Percentiles rank a stretch among this genome's conserved stretches.
Evolutionary conservation across 1,140 invertebrate species (phyloP).

Genomic region (Leptinotarsa defecta): DNA sequence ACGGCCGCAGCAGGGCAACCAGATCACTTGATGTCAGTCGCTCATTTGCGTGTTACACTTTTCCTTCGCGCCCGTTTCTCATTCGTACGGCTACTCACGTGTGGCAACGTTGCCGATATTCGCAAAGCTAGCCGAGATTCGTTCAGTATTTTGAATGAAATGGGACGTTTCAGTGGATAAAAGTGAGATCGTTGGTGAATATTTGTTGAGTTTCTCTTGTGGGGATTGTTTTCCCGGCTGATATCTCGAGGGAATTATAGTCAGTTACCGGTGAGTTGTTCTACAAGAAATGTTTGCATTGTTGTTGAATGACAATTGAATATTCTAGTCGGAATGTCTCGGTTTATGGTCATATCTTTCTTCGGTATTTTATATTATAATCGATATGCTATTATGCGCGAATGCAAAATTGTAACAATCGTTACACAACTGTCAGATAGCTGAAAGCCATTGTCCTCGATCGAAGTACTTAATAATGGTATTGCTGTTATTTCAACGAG

Average conservation of each 20-base stretch:
- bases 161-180: neutral
- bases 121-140: neutral
- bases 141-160: conserved; percentile 1
- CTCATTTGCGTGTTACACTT: conserved; percentile 8
- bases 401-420: neutral
- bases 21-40: conserved; percentile 7
- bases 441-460: neutral
- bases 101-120: conserved; percentile 4
- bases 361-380: neutral
- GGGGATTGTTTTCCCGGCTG: neutral
- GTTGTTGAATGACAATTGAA: neutral
- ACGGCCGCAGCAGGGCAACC: conserved; percentile 4
- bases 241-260: neutral
- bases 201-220: neutral
- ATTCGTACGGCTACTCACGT: neutral
- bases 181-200: neutral
- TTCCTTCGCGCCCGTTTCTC: conserved; percentile 4
- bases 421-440: neutral
- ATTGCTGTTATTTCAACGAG: too few species aligned
- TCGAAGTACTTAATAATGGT: neutral
- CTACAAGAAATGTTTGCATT: neutral
- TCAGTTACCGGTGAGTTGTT: neutral
- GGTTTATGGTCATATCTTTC: neutral
- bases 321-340: neutral
- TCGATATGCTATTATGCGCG: neutral